Percentiles rank a stretch among this genome's conserved stretches.
Evolutionary conservation across 2,797 vertebrate species (phyloP).

Genomic region (Rhinichthys osculus): DNA sequence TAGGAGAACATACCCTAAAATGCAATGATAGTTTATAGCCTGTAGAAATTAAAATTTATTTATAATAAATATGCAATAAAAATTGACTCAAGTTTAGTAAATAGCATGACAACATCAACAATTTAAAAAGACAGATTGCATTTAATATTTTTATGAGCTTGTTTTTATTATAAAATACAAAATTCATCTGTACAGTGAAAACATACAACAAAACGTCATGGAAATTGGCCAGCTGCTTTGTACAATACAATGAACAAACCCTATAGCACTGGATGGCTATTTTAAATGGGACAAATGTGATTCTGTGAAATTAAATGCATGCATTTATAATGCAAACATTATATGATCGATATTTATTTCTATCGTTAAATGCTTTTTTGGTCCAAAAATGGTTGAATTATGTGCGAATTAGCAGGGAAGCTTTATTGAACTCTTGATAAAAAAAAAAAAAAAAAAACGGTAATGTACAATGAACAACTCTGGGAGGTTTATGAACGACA

Average conservation of each 20-base stretch:
- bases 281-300: background rate
- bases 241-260: background rate
- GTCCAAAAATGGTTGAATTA: background rate
- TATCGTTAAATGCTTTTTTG: background rate
- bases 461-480: background rate
- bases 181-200: slow-evolving; percentile 51
- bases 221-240: slow-evolving; percentile 20
- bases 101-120: background rate
- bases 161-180: slow-evolving; percentile 50
- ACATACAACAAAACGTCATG: slow-evolving; percentile 10
- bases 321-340: background rate
- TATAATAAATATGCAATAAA: background rate
- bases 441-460: background rate
- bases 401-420: no score
- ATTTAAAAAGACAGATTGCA: background rate
- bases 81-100: background rate
- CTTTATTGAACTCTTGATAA: background rate
- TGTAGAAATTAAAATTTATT: background rate
- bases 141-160: slow-evolving; percentile 25
- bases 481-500: background rate
- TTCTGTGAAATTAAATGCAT: background rate
- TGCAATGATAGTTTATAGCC: background rate
- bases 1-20: no score
- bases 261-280: background rate
- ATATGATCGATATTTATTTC: background rate